A percentile compares a stretch with the other conserved stretches of the same genome.
Evolutionary conservation across 1,140 invertebrate genomes (phyloP).

Genomic region (Physella acuta): DNA sequence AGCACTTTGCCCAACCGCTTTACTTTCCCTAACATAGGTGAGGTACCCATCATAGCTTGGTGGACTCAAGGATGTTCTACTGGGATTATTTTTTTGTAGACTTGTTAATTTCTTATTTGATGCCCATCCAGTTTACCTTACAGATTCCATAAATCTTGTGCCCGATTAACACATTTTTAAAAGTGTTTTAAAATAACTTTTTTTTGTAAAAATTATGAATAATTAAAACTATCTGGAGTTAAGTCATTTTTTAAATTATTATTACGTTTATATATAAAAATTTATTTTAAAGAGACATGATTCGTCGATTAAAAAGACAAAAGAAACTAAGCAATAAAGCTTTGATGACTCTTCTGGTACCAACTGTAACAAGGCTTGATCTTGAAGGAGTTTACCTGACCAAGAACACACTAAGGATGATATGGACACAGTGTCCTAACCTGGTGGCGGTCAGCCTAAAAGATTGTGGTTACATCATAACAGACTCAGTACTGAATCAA

Average conservation of each 20-base stretch:
- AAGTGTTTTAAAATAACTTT: too few species aligned
- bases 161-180: too few species aligned
- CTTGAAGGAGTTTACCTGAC: conserved; percentile 45
- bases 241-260: neutral
- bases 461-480: conserved; percentile 46
- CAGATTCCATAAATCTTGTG: too few species aligned
- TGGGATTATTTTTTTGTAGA: too few species aligned
- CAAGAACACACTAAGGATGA: conserved; percentile 32
- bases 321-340: conserved; percentile 40
- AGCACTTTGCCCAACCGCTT: too few species aligned
- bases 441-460: conserved; percentile 38
- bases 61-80: too few species aligned
- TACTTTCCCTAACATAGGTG: too few species aligned
- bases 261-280: neutral
- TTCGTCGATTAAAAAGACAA: conserved; percentile 39
- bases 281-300: conserved; percentile 45
- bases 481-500: conserved; percentile 38
- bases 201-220: neutral
- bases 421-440: conserved; percentile 40
- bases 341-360: conserved; percentile 38
- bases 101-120: too few species aligned
- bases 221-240: neutral
- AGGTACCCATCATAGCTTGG: too few species aligned
- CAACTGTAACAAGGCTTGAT: conserved; percentile 41
- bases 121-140: too few species aligned